These are phyloP conservation scores for Leptinotarsa rubiginosa DNA, from an alignment of 2,888 invertebrate species.

Conservation along the genomic window DNA sequence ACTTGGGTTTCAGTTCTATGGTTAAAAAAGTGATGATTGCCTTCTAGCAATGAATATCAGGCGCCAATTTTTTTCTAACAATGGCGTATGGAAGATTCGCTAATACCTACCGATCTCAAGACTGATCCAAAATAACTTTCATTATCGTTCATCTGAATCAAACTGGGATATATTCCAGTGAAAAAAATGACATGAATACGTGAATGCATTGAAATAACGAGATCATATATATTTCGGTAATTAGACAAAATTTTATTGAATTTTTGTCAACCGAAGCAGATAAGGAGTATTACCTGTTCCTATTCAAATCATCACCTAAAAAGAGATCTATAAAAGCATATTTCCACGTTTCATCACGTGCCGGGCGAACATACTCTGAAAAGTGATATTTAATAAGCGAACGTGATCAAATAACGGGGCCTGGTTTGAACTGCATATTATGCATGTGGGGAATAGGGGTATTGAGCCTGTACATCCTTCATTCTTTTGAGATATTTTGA, in stretches of 20 bases:
- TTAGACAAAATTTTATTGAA: constrained; percentile 1
- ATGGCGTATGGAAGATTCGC: no score
- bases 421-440: constrained; percentile 2
- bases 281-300: constrained; percentile 11
- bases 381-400: constrained; percentile 19
- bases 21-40: no score
- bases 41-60: no score
- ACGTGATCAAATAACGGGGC: constrained; percentile 15
- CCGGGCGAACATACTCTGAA: constrained; percentile 16
- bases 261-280: background rate
- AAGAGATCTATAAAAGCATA: constrained; percentile 19
- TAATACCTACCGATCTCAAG: no score
- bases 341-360: constrained; percentile 18
- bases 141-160: no score
- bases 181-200: background rate
- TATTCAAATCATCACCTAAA: constrained; percentile 8
- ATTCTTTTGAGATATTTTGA: background rate
- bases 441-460: background rate
- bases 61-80: no score
- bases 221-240: background rate
- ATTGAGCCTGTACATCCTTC: background rate
- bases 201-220: background rate
- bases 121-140: no score
- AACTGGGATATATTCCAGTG: no score
- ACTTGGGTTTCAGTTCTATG: no score